Evolutionary conservation across 2,888 invertebrate genomes (phyloP), one percentile per base, ranked within the genome.

Genomic region (Caenorhabditis sp.): DNA sequence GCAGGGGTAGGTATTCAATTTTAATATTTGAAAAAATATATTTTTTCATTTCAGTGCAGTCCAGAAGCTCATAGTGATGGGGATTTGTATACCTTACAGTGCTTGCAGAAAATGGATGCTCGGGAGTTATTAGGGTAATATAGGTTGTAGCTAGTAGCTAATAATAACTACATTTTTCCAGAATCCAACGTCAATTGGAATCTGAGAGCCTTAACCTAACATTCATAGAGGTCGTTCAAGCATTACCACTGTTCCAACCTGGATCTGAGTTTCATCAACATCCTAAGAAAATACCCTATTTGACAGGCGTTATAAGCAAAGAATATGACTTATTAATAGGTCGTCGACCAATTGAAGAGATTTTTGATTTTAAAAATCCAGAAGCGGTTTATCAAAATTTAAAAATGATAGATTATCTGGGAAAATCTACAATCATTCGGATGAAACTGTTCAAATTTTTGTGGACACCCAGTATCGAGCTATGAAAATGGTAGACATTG

Each of bases 181-280:
- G 74, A 70, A 57, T 71, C 27, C 76, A 76, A 70, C 59, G 73
- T 2, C 0, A 27, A 36, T 21, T 78, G n/a, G 71, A 71, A 27
- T 36, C 36, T 10, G 66, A 66, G 23, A 67, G 63, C 5, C 17
- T 14, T 5, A 59, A 60, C 12, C 58, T 63, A 7, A 52, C 50
- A 8, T 38, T 61, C 8, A 52, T 62, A 14, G 59, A 36, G 1
- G 17, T 72, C 1, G 12, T 73, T 1, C 64, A 70, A 31, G 17
- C 54, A 4, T 59, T 60, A n/a, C 72, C 75, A 5, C 59, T 80
- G 8, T 72, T 80, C 38, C 73, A 77, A 23, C 63, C 63, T 56
- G 38, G 17, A 1, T 36, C 61, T 0, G 58, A 80, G 10, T 70
- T 77, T 49, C 36, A 77, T 31, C 25, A 62, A 25, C 56, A 67